A percentile compares a stretch with the other conserved stretches of the same genome.
Conservation (phyloP, 2,797 vertebrate species). For the Lagocephalus sceleratus region DNA sequence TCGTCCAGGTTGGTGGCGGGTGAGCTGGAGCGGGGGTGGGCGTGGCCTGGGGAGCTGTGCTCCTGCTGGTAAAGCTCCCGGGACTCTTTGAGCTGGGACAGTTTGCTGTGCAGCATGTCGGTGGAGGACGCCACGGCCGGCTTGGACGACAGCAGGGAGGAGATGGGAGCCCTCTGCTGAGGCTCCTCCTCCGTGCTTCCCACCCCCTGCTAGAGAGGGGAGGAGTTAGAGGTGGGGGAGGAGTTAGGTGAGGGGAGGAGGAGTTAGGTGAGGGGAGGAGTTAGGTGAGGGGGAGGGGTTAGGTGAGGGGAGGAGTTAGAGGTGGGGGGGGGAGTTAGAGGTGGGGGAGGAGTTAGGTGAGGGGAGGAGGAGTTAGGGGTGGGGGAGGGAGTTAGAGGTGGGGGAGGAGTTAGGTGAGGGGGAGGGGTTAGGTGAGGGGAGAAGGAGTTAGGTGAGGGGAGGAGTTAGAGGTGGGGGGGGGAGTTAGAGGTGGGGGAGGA, state of each 20-base stretch:
- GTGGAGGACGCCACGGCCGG: conserved; percentile 93
- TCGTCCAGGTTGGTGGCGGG: conserved; percentile 93
- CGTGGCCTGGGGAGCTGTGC: conserved; percentile 78
- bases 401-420: not conserved
- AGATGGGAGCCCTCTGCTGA: conserved; percentile 80
- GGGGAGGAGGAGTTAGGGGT: not conserved
- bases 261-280: not conserved
- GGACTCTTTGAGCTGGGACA: conserved; percentile 95
- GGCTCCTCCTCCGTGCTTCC: conserved; percentile 59
- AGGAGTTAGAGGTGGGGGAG: not conserved
- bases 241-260: not conserved
- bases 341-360: not conserved
- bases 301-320: not conserved
- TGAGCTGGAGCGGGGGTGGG: conserved; percentile 77
- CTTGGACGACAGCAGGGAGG: conserved; percentile 85
- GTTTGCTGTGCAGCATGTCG: conserved; percentile 97
- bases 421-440: not conserved
- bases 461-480: no score
- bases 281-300: not conserved
- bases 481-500: not conserved
- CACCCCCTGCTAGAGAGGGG: conserved; percentile 35
- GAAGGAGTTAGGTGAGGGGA: not conserved
- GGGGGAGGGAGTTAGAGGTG: not conserved
- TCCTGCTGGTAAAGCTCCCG: conserved; percentile 90
- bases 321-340: not conserved